phyloP scores from a whole-genome alignment of 2,888 invertebrate species.

The Pammene fasciana region DNA sequence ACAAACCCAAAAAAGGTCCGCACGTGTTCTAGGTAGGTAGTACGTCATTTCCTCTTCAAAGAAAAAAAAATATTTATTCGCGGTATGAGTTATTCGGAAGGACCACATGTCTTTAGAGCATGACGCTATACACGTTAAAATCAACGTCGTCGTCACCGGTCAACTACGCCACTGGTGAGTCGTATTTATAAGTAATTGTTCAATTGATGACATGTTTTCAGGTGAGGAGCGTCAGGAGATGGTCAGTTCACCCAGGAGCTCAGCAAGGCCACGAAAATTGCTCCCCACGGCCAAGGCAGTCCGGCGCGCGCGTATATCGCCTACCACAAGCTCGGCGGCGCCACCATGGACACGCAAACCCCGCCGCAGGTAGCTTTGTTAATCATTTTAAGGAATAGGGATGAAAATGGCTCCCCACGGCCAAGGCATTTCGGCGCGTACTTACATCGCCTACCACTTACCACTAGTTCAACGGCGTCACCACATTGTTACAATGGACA shows the following conservation, averaged over 20 bases:
- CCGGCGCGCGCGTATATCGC: conserved; percentile 82
- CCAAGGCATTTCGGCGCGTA: conserved; percentile 77
- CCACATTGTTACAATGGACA: too few relatives aligned
- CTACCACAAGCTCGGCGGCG: conserved; percentile 85
- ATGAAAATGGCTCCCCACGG: conserved; percentile 79
- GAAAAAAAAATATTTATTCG: too few relatives aligned
- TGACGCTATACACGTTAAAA: too few relatives aligned
- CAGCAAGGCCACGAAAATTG: conserved; percentile 75
- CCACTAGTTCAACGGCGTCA: conserved; percentile 80
- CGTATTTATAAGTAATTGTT: too few relatives aligned
- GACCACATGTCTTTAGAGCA: too few relatives aligned
- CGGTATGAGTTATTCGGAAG: too few relatives aligned
- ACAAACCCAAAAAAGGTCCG: too few relatives aligned
- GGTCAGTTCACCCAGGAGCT: conserved; percentile 63
- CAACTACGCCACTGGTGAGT: too few relatives aligned
- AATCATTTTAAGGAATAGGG: neutral
- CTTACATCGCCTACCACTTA: conserved; percentile 86
- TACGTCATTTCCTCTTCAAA: too few relatives aligned
- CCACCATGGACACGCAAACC: conserved; percentile 79
- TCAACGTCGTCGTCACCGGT: too few relatives aligned
- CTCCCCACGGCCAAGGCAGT: conserved; percentile 76
- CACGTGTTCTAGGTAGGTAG: too few relatives aligned
- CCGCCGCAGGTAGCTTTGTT: conserved; percentile 66
- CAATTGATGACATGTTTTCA: conserved; percentile 41
- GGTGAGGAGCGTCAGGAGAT: conserved; percentile 74